Conservation (phyloP, 2,113 vertebrate genomes). For the Neolamprologus sp. region DNA sequence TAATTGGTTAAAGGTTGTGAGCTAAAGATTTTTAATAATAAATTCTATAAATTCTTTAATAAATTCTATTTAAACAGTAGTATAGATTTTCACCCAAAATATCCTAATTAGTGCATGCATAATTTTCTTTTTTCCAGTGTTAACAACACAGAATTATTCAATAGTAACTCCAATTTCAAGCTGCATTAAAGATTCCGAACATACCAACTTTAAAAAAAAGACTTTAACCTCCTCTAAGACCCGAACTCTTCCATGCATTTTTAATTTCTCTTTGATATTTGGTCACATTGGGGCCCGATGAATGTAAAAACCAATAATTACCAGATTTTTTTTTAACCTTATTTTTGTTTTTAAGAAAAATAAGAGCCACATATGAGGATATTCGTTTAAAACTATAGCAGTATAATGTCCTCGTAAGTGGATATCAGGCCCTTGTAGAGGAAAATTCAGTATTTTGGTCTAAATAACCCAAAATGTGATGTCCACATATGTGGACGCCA, state of each 20-base stretch:
- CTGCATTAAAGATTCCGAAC: background rate
- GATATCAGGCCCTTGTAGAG: background rate
- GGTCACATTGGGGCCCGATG: background rate
- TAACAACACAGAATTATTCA: background rate
- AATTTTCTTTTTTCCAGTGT: rapidly evolving
- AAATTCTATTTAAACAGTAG: rapidly evolving
- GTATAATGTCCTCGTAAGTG: background rate
- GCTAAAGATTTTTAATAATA: background rate
- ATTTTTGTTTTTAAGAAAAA: background rate
- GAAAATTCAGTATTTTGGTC: rapidly evolving
- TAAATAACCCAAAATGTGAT: background rate
- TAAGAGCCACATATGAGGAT: background rate
- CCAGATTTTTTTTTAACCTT: rapidly evolving
- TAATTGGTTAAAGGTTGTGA: background rate
- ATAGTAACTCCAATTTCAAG: background rate
- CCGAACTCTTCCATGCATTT: background rate
- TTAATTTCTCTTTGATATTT: background rate
- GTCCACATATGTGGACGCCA: background rate
- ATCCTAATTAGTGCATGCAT: background rate
- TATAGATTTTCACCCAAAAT: background rate
- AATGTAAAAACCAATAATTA: background rate
- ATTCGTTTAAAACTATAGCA: rapidly evolving
- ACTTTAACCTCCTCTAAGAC: background rate
- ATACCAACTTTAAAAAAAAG: background rate
- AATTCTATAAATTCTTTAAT: background rate